Evolutionary conservation across 30 jellyfish, hydroid and myxozoan species (phyloP).

Genomic region (Pseudorhiza aurosa): DNA sequence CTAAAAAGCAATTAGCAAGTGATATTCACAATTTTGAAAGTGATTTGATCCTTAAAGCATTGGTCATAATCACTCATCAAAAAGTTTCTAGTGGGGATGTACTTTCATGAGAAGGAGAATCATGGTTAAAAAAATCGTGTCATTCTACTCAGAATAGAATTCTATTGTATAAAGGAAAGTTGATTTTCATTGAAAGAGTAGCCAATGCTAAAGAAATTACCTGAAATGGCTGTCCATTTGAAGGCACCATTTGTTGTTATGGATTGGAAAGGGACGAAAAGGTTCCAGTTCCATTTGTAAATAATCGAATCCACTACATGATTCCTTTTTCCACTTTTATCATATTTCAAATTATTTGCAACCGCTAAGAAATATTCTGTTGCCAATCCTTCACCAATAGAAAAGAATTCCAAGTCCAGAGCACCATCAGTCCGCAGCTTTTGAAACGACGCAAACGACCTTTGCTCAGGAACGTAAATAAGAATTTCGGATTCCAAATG

Average conservation of each 20-base stretch:
- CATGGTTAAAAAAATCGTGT: no score
- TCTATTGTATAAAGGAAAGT: no score
- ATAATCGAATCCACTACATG: constrained; percentile 77
- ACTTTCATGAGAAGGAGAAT: no score
- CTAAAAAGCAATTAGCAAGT: no score
- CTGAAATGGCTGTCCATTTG: constrained; percentile 87
- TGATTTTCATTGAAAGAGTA: no score
- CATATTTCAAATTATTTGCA: constrained; percentile 69
- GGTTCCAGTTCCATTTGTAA: constrained; percentile 96
- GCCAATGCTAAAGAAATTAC: constrained; percentile 38
- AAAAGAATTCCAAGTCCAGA: constrained; percentile 87
- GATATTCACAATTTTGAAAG: no score
- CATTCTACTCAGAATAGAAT: no score
- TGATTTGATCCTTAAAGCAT: no score
- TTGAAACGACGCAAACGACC: constrained; percentile 75
- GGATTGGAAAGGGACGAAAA: constrained; percentile 96
- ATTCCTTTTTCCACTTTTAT: constrained; percentile 8
- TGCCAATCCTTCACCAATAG: constrained; percentile 89
- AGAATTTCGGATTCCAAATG: constrained; percentile 90
- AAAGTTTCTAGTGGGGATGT: no score
- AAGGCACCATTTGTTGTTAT: constrained; percentile 72
- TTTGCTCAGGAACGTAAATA: constrained; percentile 45
- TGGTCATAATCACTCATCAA: background rate
- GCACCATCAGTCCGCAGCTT: constrained; percentile 88
- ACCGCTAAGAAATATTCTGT: constrained; percentile 92